Base-by-base conservation (phyloP, 2,797 vertebrate species). In the Amazonetta brasiliensis region DNA sequence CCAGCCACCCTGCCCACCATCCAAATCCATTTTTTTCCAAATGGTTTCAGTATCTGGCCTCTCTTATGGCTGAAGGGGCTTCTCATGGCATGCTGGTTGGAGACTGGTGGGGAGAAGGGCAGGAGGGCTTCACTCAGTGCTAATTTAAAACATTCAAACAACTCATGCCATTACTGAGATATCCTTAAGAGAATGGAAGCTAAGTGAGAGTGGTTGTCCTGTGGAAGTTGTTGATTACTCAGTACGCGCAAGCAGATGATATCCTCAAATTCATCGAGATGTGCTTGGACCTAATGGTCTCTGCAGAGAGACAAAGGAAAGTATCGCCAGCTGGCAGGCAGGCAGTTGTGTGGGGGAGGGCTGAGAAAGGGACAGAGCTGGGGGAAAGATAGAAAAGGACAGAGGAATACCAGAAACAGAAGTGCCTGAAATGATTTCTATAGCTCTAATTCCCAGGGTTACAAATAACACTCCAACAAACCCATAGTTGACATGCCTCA, bases 241-340 rank as follows among this genome's bases (percentile, higher is more conserved):
- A 39, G 7, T 71, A 79, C 3, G 3, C 15, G 7, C 4, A 6
- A 74, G 72, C 58, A 88, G 82, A 87, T 50, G 52, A 77, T 39
- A 84, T 54, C 14, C 44, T 94, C 56, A 83, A 91, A 84, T 80
- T 89, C 54, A 23, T 1, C 14, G 44, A 43, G 48, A 75, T 23
- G 71, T 71, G 55, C 64, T 76, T 92, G 90, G 67, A 92, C 64
- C 75, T 84, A 59, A 41, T 4, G 68, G 89, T 50, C 94, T 88
- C 71, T 91, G 48, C 52, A 44, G 5, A 67, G 54, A 72, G 58
- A 90, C 78, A 80, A 84, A 90, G 89, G 60, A 56, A 94, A 91
- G 84, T 74, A 90, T 12, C 85, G 56, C 73, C 52, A 90, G 72
- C 59, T 35, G n/a, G 52, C 76, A 67, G 76, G 16, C 85, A 94